Evolutionary conservation across 2,113 vertebrate genomes (phyloP).

Genomic region (Tricholaema leucomelas): DNA sequence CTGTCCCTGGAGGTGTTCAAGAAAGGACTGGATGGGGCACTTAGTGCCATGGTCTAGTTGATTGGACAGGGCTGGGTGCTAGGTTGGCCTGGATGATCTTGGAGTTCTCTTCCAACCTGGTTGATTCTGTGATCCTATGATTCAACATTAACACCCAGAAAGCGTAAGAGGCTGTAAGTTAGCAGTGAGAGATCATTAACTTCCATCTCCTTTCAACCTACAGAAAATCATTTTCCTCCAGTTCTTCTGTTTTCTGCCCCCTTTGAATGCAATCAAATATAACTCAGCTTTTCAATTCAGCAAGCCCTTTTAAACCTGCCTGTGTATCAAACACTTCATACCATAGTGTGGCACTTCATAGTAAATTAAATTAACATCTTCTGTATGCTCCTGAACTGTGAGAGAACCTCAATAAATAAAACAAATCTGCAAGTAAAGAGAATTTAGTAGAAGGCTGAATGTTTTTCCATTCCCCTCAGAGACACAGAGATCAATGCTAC

Average conservation of each 20-base stretch:
- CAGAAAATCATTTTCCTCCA: neutral
- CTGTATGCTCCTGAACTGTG: neutral
- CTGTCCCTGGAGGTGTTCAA: too few relatives aligned
- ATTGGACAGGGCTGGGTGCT: too few relatives aligned
- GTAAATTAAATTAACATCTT: slow-evolving; percentile 17
- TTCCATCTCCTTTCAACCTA: neutral
- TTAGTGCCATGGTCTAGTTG: too few relatives aligned
- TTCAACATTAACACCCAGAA: neutral
- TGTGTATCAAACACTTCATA: neutral
- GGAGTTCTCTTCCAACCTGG: too few relatives aligned
- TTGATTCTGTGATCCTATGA: neutral
- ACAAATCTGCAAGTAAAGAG: neutral
- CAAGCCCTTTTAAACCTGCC: slow-evolving; percentile 5
- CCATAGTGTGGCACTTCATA: neutral
- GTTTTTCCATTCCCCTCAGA: neutral
- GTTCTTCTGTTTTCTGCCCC: neutral
- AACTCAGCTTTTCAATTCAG: slow-evolving; percentile 1
- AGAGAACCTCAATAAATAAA: slow-evolving; percentile 5
- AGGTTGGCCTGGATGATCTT: too few relatives aligned
- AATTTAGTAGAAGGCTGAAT: neutral
- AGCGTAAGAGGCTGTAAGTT: neutral
- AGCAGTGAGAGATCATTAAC: slow-evolving; percentile 14
- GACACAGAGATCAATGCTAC: neutral
- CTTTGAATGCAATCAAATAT: neutral
- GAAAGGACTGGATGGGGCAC: too few relatives aligned